Evolutionary conservation across 2,113 vertebrate genomes (phyloP).

Genomic region (Trichechus manatus): DNA sequence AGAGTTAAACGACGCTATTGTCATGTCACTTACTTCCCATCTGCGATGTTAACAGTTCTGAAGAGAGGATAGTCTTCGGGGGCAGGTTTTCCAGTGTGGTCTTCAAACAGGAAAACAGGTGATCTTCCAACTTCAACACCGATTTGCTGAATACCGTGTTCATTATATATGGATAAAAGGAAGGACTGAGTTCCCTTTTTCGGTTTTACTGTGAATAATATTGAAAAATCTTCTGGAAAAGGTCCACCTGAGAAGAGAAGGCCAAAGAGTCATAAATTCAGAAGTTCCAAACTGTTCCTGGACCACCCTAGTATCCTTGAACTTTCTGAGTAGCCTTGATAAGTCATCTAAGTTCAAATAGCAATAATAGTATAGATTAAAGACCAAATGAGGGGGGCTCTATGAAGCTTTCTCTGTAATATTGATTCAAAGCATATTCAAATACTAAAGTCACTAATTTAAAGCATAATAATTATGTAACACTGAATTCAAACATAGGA

Average conservation of each 20-base stretch:
- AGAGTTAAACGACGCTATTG: neutral
- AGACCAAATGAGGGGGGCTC: neutral
- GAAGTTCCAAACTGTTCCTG: neutral
- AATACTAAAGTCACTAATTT: neutral
- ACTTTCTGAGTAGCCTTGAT: neutral
- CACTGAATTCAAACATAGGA: neutral
- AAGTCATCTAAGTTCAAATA: neutral
- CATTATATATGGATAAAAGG: constrained; percentile 96
- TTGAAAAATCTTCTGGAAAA: constrained; percentile 98
- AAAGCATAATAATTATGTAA: neutral
- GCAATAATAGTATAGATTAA: neutral
- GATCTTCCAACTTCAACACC: constrained; percentile 97
- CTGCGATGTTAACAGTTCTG: constrained; percentile 94
- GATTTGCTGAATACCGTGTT: constrained; percentile 96
- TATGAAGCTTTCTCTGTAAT: neutral
- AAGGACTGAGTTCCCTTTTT: constrained; percentile 97
- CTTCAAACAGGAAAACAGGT: constrained; percentile 97
- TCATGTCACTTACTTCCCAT: constrained; percentile 94
- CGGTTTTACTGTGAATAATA: constrained; percentile 96
- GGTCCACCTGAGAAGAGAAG: constrained; percentile 88
- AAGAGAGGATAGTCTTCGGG: constrained; percentile 98
- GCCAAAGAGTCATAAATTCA: constrained; percentile 52
- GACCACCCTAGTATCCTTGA: neutral
- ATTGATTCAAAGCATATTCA: neutral
- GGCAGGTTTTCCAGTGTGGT: constrained; percentile 95